Conservation (phyloP, 2,113 vertebrate genomes). For the Strix uralensis region DNA sequence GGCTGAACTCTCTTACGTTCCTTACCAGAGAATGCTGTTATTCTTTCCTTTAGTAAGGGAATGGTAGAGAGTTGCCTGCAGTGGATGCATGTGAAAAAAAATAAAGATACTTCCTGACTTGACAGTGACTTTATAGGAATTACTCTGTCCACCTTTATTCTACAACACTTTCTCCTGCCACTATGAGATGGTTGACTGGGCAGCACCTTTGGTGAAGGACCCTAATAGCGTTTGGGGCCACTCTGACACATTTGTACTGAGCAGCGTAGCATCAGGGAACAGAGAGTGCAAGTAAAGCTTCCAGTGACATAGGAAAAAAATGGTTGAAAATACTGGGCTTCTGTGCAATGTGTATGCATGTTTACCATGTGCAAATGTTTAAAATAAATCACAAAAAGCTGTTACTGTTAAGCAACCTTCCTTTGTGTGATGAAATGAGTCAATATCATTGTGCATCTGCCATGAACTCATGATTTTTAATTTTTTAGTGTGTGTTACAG, state of each 20-base stretch:
- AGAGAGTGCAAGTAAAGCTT: background rate
- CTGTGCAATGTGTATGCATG: background rate
- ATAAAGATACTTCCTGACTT: background rate
- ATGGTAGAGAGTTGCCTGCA: background rate
- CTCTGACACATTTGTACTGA: background rate
- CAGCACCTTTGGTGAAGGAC: background rate
- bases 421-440: background rate
- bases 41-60: background rate
- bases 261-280: fast-evolving
- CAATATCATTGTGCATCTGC: background rate
- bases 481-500: background rate
- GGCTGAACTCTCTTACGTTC: background rate
- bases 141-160: background rate
- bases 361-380: background rate
- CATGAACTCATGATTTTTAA: background rate
- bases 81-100: background rate
- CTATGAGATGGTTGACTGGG: background rate
- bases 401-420: background rate
- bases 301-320: background rate
- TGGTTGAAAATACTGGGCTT: background rate
- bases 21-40: background rate
- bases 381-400: background rate
- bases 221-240: background rate
- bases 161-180: background rate
- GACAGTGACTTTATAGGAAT: background rate